A percentile compares a stretch with the other conserved stretches of the same genome.
These are phyloP conservation scores for Plagodis pulveraria DNA, from an alignment of 2,888 invertebrate species.

Conservation along the genomic window DNA sequence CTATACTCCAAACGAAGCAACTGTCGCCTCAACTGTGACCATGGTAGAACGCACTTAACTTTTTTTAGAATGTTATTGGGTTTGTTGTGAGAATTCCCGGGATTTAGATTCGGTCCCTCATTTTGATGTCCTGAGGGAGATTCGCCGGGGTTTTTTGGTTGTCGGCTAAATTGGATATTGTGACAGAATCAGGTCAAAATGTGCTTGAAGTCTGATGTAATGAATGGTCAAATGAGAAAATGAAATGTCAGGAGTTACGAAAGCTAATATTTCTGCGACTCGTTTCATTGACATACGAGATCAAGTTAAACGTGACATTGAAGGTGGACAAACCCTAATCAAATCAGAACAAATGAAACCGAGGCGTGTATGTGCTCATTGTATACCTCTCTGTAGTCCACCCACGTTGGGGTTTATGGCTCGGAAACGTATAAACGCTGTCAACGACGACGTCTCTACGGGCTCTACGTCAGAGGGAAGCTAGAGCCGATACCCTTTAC, in stretches of 20 bases:
- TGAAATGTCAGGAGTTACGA: slow-evolving; percentile 9
- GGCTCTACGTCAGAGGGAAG: slow-evolving; percentile 10
- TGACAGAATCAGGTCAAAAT: slow-evolving; percentile 36
- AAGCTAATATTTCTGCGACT: slow-evolving; percentile 10
- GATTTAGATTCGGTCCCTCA: slow-evolving; percentile 38
- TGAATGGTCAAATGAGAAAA: slow-evolving; percentile 30
- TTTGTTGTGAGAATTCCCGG: slow-evolving; percentile 29
- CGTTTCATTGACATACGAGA: not conserved
- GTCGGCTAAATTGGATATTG: slow-evolving; percentile 38
- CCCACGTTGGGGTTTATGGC: slow-evolving; percentile 22
- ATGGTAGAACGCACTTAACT: slow-evolving; percentile 21
- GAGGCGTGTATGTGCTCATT: not conserved
- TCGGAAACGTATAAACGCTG: slow-evolving; percentile 13
- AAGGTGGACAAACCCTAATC: slow-evolving; percentile 1
- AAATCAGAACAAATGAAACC: slow-evolving; percentile 14
- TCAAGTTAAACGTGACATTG: not conserved
- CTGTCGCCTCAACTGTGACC: slow-evolving; percentile 18
- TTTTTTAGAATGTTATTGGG: slow-evolving; percentile 29
- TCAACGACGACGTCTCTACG: slow-evolving; percentile 8
- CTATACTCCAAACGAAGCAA: slow-evolving; percentile 27
- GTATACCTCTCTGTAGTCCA: slow-evolving; percentile 16
- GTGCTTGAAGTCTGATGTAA: slow-evolving; percentile 27
- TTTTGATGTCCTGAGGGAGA: slow-evolving; percentile 38
- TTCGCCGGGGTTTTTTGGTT: slow-evolving; percentile 34
- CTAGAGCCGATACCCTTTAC: slow-evolving; percentile 1